phyloP scores from a whole-genome alignment of 2,888 invertebrate genomes.

The Craniophora ligustri region DNA sequence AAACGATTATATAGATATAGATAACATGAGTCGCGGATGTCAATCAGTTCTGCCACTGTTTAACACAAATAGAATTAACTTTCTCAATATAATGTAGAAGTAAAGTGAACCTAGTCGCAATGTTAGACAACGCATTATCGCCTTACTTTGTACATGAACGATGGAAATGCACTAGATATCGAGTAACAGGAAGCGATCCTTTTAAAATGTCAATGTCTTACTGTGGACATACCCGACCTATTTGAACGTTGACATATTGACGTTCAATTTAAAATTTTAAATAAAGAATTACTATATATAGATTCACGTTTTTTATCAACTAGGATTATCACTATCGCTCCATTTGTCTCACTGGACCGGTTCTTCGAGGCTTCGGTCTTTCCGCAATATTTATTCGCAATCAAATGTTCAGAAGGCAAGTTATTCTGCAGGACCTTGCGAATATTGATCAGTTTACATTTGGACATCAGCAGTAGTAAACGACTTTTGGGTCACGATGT shows the following conservation, averaged over 20 bases:
- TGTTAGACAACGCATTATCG: slow-evolving; percentile 40
- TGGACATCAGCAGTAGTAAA: slow-evolving; percentile 48
- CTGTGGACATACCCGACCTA: slow-evolving; percentile 20
- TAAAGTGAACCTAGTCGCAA: neutral
- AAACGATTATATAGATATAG: too few species aligned
- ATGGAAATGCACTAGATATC: slow-evolving; percentile 59
- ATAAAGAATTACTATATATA: neutral
- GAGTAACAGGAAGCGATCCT: slow-evolving; percentile 75
- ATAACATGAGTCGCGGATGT: too few species aligned
- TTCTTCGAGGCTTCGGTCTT: slow-evolving; percentile 22
- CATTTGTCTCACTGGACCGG: slow-evolving; percentile 23
- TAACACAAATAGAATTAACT: too few species aligned
- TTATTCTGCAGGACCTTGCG: slow-evolving; percentile 16
- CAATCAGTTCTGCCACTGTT: too few species aligned
- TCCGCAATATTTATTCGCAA: slow-evolving; percentile 29
- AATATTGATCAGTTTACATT: slow-evolving; percentile 53
- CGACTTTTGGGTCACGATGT: slow-evolving; percentile 45
- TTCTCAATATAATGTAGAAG: too few species aligned
- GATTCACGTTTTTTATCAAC: neutral
- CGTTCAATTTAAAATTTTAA: neutral
- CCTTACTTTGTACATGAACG: slow-evolving; percentile 23
- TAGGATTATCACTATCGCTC: neutral
- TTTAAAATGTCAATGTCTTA: slow-evolving; percentile 80
- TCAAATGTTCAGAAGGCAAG: slow-evolving; percentile 20
- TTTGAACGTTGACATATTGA: slow-evolving; percentile 3